Evolutionary conservation across 2,888 invertebrate species (phyloP), one percentile per base, ranked within the genome.

Genomic region (Cephus runcator): DNA sequence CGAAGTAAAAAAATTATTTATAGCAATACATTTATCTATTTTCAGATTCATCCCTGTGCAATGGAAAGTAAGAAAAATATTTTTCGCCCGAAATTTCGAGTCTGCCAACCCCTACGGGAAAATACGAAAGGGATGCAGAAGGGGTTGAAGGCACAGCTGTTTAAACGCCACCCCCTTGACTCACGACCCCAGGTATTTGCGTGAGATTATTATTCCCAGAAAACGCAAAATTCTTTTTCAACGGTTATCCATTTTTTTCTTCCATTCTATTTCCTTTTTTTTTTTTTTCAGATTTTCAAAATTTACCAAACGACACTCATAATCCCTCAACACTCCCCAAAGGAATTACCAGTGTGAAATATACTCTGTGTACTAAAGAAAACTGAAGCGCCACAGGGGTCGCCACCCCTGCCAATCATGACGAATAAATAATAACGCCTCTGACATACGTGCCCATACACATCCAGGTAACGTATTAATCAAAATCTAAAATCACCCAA

Each of bases 91-190:
- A 83, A 75, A 75, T 35, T 40, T 31, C 75, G 40, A 12, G 11
- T 40, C 75, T 56, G 30, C 12, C n/a, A 36, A 30, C 31, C 30
- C 82, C 82, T 82, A 81, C 77, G 81, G 83, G 81, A 81, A 78
- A 75, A 81, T 69, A 75, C 73, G 34, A 69, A 34, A 75, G 76
- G 80, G 77, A 79, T 81, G 77, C 40, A 34, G 77, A 84, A 88
- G 87, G 83, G 86, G 86, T 87, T 87, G 84, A 81, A 33, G 75
- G 79, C 81, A 82, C 88, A 88, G 88, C 88, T 88, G 88, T 85
- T 87, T 86, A 87, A 86, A 89, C 85, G 83, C 76, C 82, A 81
- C 80, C 83, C 83, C 75, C 79, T 35, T 69, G 33, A 35, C 76
- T 76, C 81, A 81, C 79, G 11, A 34, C 12, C 33, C 33, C 31